Evolutionary conservation across 2,797 vertebrate genomes (phyloP), one percentile per base, ranked within the genome.

Genomic region (Odontamblyopus rebecca): DNA sequence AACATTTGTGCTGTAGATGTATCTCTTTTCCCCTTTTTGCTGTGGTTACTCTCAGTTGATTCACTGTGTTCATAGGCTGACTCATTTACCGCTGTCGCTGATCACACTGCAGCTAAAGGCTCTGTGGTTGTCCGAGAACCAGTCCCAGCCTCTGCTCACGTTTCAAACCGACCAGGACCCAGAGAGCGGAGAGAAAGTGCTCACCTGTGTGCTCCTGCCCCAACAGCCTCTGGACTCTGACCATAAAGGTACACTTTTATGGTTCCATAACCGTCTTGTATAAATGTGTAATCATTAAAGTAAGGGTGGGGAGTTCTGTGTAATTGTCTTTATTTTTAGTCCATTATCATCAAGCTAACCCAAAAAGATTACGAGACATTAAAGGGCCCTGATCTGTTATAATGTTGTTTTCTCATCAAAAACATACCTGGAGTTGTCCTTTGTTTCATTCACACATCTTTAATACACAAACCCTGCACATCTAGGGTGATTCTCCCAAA

Each of bases 91-190:
- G 0, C 74, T 98, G 70, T 97, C 97, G 0, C 90, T 99, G 86
- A 98, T 95, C 18, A 85, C 93, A 0, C 93, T 99, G 78, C 96
- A 94, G 48, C 91, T 99, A 76, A 99, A 99, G 88, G 98, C 98
- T 68, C 91, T 99, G 68, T 99, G 98, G 98, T 85, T 99, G 86
- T 99, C 98, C 2, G 98, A 99, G 88, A 99, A 99, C 94, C 98
- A 99, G 93, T 97, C 98, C 5, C 96, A 98, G 86, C 97, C 98
- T 19, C 93, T 99, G 77, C 96, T 99, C 85, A 97, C 96, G 0
- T 99, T 99, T 88, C 98, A 99, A 93, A 97, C 96, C 0, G 98
- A 99, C 35, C 88, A 93, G 73, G 96, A 98, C 81, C 92, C 90
- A 0, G 89, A 94, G 79, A 94, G 95, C 0, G 94, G 96, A 61